phyloP scores from a whole-genome alignment of 2,888 invertebrate genomes.

The Drosophila maculinotata region DNA sequence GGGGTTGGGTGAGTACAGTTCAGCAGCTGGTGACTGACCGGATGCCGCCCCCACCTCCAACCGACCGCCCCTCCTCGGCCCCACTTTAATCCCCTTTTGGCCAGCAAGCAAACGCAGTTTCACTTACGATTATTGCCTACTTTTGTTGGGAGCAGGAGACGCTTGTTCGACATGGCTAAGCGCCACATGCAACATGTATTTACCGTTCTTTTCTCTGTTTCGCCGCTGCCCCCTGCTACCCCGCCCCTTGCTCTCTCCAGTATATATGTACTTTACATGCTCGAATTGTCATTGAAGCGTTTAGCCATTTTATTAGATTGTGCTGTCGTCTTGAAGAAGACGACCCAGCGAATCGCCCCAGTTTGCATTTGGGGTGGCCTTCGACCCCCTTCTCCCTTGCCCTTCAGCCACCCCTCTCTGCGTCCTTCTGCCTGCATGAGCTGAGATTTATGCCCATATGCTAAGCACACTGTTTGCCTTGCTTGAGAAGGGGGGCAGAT shows the following conservation, averaged over 20 bases:
- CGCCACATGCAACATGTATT: conserved; percentile 78
- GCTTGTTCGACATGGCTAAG: conserved; percentile 75
- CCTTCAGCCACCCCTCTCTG: background rate
- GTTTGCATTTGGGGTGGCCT: conserved; percentile 48
- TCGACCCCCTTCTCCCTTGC: background rate
- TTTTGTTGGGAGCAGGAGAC: conserved; percentile 34
- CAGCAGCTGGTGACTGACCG: conserved; percentile 54
- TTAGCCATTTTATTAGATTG: conserved; percentile 83
- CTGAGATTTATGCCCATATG: conserved; percentile 83
- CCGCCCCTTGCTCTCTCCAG: too few species aligned
- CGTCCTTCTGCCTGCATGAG: conserved; percentile 10
- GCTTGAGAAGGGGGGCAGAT: background rate
- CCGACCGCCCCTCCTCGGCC: background rate
- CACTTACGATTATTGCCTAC: conserved; percentile 81
- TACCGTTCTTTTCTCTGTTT: conserved; percentile 46
- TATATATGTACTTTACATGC: conserved; percentile 74
- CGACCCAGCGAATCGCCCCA: conserved; percentile 55
- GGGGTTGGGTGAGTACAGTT: conserved; percentile 21
- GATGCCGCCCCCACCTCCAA: background rate
- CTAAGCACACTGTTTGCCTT: conserved; percentile 70
- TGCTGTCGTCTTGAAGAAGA: conserved; percentile 65
- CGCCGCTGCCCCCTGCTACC: conserved; percentile 1
- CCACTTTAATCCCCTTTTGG: conserved; percentile 18
- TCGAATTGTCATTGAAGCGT: conserved; percentile 83
- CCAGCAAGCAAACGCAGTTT: conserved; percentile 51